Conservation (phyloP, 2,113 vertebrate genomes). For the Jacana jacana region DNA sequence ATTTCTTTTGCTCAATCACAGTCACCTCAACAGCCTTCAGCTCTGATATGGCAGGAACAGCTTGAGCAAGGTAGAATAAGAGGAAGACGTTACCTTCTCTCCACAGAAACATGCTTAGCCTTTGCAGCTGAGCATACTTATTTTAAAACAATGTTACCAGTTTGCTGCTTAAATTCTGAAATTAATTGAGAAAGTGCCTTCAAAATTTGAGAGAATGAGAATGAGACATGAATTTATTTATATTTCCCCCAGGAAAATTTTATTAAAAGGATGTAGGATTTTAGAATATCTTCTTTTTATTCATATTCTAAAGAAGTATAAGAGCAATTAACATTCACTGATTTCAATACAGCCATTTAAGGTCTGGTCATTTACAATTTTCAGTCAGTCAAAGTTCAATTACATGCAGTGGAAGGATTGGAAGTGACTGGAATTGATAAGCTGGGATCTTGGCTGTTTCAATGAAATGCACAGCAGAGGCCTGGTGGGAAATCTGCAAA, state of each 20-base stretch:
- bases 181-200: not conserved
- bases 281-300: not conserved
- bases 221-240: not conserved
- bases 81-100: not conserved
- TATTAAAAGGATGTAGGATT: not conserved
- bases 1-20: not conserved
- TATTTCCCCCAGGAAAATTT: not conserved
- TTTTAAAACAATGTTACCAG: not conserved
- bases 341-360: not conserved
- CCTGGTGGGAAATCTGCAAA: not conserved
- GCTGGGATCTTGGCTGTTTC: not conserved
- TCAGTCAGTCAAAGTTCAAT: not conserved
- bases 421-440: not conserved
- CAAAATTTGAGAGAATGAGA: not conserved
- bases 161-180: not conserved
- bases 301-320: not conserved
- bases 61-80: not conserved
- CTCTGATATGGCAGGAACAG: not conserved
- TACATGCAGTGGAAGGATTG: not conserved
- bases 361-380: not conserved
- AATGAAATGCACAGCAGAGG: not conserved
- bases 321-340: not conserved
- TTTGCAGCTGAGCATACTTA: not conserved
- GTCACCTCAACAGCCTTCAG: not conserved
- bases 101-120: not conserved